These are phyloP conservation scores for Epinephelus cyanopodus DNA, from an alignment of 2,113 vertebrate species.

Conservation along the genomic window DNA sequence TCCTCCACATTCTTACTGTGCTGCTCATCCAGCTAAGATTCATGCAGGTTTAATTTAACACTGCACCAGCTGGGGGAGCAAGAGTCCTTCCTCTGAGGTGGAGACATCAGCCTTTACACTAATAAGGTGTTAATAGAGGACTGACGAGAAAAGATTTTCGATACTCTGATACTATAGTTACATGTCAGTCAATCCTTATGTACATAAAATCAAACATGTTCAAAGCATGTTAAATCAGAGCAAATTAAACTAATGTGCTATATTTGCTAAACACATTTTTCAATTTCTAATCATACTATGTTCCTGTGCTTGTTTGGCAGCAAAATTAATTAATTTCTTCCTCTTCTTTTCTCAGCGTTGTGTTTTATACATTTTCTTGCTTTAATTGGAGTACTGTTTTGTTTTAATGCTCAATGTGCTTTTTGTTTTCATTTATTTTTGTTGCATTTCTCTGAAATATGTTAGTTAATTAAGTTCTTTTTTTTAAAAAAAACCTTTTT, in stretches of 20 bases:
- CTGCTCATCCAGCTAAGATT: background rate
- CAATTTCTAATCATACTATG: no score
- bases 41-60: background rate
- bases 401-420: no score
- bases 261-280: background rate
- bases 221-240: background rate
- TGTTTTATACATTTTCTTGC: no score
- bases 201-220: background rate
- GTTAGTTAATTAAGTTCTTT: no score
- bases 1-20: background rate
- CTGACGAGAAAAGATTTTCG: background rate
- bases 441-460: no score
- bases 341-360: no score
- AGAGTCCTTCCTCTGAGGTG: constrained; percentile 38
- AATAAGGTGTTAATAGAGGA: background rate
- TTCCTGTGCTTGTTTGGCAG: background rate
- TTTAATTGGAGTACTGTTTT: no score
- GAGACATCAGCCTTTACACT: background rate
- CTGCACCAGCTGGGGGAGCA: constrained; percentile 55
- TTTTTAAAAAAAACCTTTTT: no score
- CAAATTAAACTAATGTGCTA: background rate
- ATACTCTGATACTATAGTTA: background rate
- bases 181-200: background rate
- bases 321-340: background rate
- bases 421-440: no score